Base-by-base conservation (phyloP, 2,797 vertebrate species). In the Myotis findleyi region DNA sequence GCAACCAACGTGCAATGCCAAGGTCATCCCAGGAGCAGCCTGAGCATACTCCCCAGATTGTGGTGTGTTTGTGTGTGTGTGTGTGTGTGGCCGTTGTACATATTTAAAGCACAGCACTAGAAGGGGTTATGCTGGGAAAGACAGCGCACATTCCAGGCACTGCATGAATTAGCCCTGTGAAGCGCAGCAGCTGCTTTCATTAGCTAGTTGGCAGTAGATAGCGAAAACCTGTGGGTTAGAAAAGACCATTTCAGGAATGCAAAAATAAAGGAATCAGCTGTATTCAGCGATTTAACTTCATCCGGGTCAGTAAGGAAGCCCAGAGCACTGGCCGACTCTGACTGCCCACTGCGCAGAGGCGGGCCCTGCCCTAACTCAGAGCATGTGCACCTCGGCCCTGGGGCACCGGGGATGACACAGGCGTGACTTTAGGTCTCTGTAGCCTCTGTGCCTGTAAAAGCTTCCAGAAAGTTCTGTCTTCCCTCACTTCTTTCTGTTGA, bases 1-100 rank as follows among this genome's bases (percentile, higher is more conserved):
- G n/a, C 87, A 88, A 71, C 53, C 53, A 88, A 93, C 76, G 7
- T 0, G 0, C 81, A 95, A 96, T 93, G 93, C 53, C 91, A 92
- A 68, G 91, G 97, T 97, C 92, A 86, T 96, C 96, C 80, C 75
- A 89, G 90, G 91, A 96, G 96, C 92, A 97, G 95, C 81, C 71
- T 77, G 96, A 44, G 83, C 96, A 93, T 93, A 96, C 92, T 96
- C 88, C 93, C 96, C 83, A 69, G 82, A 89, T 93, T 94, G 33
- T 18, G 77, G 95, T 5, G 5, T 59, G 23, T 18, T 14, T 49
- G 5, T 51, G 27, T 47, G 6, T 49, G 12, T 18, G 25, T 72
- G 6, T 44, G 25, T 73, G 41, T 49, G 5, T 51, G 27, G 49
- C 30, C 21, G 2, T 97, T 96, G 92, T 18, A 3, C 82, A 6